These are phyloP conservation scores for Sebastes paucispinis DNA, from an alignment of 2,797 vertebrate genomes.

Conservation along the genomic window DNA sequence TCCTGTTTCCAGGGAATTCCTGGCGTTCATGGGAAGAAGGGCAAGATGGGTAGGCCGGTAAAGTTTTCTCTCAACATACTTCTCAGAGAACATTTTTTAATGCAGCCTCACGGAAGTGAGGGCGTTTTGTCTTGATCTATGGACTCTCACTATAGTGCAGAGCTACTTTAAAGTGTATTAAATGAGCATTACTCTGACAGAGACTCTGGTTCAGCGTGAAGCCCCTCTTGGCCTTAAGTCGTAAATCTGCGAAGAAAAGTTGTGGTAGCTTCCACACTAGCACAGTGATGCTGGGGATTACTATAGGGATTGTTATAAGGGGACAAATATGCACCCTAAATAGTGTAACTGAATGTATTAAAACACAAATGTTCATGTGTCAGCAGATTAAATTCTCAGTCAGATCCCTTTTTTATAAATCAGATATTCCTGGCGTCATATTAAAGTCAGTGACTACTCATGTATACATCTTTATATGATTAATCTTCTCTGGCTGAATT, in stretches of 20 bases:
- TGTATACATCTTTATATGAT: slow-evolving; percentile 1
- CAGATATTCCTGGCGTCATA: not conserved
- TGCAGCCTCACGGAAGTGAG: slow-evolving; percentile 21
- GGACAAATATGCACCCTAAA: not conserved
- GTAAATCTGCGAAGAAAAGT: slow-evolving; percentile 30
- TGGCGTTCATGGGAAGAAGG: slow-evolving; percentile 94
- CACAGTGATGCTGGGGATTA: not conserved
- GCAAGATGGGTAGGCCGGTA: slow-evolving; percentile 99
- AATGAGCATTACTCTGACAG: slow-evolving; percentile 35
- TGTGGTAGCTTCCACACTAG: not conserved
- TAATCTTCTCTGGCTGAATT: slow-evolving; percentile 13
- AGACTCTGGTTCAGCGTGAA: slow-evolving; percentile 7
- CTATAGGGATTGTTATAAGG: not conserved
- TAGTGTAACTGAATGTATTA: not conserved
- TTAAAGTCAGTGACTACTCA: not conserved
- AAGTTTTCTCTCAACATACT: slow-evolving; percentile 98
- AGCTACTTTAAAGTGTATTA: slow-evolving; percentile 34
- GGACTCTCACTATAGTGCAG: not conserved
- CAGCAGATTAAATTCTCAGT: slow-evolving; percentile 2
- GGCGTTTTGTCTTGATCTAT: slow-evolving; percentile 47
- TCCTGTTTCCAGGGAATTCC: slow-evolving; percentile 86
- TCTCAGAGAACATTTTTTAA: slow-evolving; percentile 77
- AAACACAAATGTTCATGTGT: not conserved
- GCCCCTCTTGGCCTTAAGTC: not conserved
- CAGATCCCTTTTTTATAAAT: not conserved